These are phyloP conservation scores for Oryzias sinensis DNA, from an alignment of 2,797 vertebrate species.

Conservation along the genomic window DNA sequence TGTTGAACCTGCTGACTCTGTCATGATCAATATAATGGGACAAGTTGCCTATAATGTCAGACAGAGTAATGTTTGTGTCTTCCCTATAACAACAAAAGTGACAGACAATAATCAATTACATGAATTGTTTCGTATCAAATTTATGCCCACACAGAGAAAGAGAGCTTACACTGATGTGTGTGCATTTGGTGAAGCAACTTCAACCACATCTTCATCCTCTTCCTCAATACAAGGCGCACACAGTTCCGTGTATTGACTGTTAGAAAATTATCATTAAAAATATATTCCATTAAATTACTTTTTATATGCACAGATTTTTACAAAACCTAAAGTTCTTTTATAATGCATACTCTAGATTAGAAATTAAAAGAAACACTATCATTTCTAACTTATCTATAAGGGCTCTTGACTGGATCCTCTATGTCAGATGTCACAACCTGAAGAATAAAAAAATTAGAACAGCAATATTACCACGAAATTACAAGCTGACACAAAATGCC, in stretches of 20 bases:
- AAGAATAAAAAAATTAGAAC: background rate
- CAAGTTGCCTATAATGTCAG: constrained; percentile 8
- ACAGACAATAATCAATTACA: background rate
- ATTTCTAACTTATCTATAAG: background rate
- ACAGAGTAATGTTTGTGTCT: constrained; percentile 5
- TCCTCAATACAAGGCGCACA: constrained; percentile 16
- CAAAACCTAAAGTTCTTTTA: too few species aligned
- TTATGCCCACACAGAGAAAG: background rate
- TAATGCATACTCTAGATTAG: too few species aligned
- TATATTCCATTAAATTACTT: constrained; percentile 1
- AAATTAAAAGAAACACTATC: background rate
- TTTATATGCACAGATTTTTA: background rate
- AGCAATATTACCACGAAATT: background rate
- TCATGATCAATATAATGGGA: constrained; percentile 14
- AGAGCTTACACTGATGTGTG: constrained; percentile 1
- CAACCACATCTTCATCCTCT: background rate
- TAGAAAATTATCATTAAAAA: constrained; percentile 2
- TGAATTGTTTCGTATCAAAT: background rate
- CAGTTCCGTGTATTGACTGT: constrained; percentile 27
- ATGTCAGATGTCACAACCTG: constrained; percentile 2
- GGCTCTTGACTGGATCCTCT: background rate
- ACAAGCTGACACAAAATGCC: background rate
- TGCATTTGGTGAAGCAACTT: background rate
- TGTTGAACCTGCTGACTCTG: constrained; percentile 48
- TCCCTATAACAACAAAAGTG: constrained; percentile 20